A percentile compares a stretch with the other conserved stretches of the same genome.
phyloP scores from a whole-genome alignment of 1,140 invertebrate genomes.

The Solenopsis fugax region DNA sequence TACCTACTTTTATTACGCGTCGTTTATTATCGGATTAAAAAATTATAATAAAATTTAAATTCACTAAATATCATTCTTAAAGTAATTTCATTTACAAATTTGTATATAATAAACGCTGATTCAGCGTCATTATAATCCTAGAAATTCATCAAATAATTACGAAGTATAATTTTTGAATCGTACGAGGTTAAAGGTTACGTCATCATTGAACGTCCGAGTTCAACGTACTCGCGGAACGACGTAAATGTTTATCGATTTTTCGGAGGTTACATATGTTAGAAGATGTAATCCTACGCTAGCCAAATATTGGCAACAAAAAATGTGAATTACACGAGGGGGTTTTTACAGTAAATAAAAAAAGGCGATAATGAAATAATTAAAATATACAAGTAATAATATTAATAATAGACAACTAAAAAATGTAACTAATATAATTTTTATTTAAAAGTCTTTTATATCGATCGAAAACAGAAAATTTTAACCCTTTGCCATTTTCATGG shows the following conservation, averaged over 20 bases:
- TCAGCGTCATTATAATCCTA: background rate
- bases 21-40: background rate
- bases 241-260: slow-evolving; percentile 52
- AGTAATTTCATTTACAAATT: background rate
- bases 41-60: background rate
- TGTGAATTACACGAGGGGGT: background rate
- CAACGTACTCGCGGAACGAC: slow-evolving; percentile 25
- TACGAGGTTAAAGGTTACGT: slow-evolving; percentile 33
- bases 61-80: background rate
- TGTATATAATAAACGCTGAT: background rate
- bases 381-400: background rate
- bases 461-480: background rate
- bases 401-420: background rate
- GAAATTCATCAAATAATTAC: background rate
- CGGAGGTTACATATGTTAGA: slow-evolving; percentile 1
- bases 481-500: background rate
- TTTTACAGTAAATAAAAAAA: background rate
- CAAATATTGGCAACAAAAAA: background rate
- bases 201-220: slow-evolving; percentile 1
- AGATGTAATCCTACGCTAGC: background rate
- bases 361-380: background rate
- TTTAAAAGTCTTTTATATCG: background rate
- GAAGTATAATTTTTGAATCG: background rate
- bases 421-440: background rate
- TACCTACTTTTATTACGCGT: background rate